Conservation (phyloP, 2,888 invertebrate genomes). For the Epinotia bilunana region DNA sequence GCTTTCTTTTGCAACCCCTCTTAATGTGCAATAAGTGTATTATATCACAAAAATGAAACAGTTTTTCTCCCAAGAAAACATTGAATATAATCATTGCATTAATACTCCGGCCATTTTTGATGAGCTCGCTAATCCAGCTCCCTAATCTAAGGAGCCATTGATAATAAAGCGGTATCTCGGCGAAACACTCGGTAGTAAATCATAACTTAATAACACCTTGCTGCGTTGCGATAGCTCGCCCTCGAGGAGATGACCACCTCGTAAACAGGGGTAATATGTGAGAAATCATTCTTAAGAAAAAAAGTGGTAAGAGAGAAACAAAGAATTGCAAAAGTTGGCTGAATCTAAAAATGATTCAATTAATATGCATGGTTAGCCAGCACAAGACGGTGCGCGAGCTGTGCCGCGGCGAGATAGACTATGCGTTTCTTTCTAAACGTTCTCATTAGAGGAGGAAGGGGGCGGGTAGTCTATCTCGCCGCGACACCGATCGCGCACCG, state of each 20-base stretch:
- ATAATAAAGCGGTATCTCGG: constrained; percentile 50
- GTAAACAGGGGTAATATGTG: background rate
- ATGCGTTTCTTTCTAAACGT: no score
- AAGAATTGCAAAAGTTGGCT: no score
- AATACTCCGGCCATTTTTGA: background rate
- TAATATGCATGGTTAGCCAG: no score
- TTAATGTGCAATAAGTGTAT: no score
- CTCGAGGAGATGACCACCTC: constrained; percentile 24
- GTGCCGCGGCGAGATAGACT: no score
- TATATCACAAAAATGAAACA: background rate
- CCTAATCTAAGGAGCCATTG: constrained; percentile 27
- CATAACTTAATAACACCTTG: constrained; percentile 61
- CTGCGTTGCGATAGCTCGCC: constrained; percentile 52
- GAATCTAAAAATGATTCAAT: no score
- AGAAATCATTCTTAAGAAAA: background rate
- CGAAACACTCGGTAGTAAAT: constrained; percentile 56
- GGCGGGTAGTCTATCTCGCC: no score
- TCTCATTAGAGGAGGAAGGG: no score
- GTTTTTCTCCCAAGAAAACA: background rate
- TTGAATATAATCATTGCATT: background rate
- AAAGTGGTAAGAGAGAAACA: no score
- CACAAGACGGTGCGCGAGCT: no score
- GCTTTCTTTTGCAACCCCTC: no score
- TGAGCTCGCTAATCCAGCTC: background rate
- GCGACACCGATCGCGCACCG: no score